These are phyloP conservation scores for Xiphophorus birchmanni DNA, from an alignment of 2,797 vertebrate species.

Conservation along the genomic window DNA sequence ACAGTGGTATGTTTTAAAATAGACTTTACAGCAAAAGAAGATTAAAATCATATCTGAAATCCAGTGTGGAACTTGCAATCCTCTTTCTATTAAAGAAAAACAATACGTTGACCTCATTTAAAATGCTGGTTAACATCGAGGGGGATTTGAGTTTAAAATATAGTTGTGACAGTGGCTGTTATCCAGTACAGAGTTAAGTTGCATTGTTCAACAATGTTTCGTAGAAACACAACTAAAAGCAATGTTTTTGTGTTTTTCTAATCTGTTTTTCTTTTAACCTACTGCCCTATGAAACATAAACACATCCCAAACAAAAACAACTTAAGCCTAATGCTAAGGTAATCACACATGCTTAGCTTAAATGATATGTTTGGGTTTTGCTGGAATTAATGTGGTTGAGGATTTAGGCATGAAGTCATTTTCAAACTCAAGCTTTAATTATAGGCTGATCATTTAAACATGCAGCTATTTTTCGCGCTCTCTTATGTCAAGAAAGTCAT, in stretches of 20 bases:
- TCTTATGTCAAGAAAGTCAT: slow-evolving; percentile 8
- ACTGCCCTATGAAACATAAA: background rate
- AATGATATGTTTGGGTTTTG: slow-evolving; percentile 2
- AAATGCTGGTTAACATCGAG: background rate
- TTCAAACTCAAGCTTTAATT: slow-evolving; percentile 1
- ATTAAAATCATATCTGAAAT: background rate
- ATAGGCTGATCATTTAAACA: background rate
- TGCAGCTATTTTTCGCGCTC: background rate
- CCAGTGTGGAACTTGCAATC: background rate
- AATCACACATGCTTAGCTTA: slow-evolving; percentile 17
- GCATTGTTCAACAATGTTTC: background rate
- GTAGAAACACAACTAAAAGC: background rate
- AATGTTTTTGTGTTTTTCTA: background rate
- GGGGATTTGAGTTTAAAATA: background rate
- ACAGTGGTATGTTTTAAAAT: background rate
- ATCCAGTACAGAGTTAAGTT: background rate
- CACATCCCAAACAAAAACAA: background rate
- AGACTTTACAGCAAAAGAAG: background rate
- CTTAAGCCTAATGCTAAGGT: background rate
- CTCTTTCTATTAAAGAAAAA: slow-evolving; percentile 1
- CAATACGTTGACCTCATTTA: background rate
- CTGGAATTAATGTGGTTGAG: background rate
- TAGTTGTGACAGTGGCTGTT: background rate
- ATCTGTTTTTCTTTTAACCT: background rate
- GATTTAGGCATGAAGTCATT: background rate